A percentile compares a stretch with the other conserved stretches of the same genome.
These are phyloP conservation scores for Stomorhina lunata DNA, from an alignment of 2,888 invertebrate species.

Conservation along the genomic window DNA sequence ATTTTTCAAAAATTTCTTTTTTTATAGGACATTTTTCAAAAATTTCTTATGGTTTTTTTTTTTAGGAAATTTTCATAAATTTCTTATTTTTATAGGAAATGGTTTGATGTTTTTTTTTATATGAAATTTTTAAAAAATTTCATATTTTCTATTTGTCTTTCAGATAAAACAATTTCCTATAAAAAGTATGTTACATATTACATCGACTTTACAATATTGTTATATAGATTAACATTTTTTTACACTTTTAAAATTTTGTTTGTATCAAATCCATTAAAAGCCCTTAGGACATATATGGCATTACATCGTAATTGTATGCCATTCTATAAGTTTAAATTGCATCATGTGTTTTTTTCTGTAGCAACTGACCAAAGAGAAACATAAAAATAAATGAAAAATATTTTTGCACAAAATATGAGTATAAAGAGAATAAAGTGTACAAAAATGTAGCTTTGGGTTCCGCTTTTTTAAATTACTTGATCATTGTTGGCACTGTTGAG, in stretches of 20 bases:
- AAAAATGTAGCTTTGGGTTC: not conserved
- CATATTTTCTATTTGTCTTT: too few species aligned
- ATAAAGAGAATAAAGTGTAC: not conserved
- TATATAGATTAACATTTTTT: not conserved
- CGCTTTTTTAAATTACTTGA: slow-evolving; percentile 7
- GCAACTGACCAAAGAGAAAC: not conserved
- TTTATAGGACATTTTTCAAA: too few species aligned
- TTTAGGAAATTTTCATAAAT: too few species aligned
- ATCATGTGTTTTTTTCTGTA: not conserved
- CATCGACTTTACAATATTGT: too few species aligned
- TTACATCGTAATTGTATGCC: slow-evolving; percentile 11
- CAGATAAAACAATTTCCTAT: too few species aligned
- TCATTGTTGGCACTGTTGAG: not conserved
- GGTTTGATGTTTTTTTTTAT: too few species aligned
- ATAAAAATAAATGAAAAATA: not conserved
- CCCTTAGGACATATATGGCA: not conserved
- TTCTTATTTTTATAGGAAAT: too few species aligned
- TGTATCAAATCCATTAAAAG: not conserved
- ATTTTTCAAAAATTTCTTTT: too few species aligned
- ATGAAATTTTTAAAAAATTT: too few species aligned
- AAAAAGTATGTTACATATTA: too few species aligned
- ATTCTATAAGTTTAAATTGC: slow-evolving; percentile 6
- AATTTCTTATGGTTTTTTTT: too few species aligned
- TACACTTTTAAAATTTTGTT: not conserved
- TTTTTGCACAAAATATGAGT: not conserved